Percentiles rank a stretch among this genome's conserved stretches.
Conservation (phyloP, 2,888 invertebrate species). For the Portevinia maculata region DNA sequence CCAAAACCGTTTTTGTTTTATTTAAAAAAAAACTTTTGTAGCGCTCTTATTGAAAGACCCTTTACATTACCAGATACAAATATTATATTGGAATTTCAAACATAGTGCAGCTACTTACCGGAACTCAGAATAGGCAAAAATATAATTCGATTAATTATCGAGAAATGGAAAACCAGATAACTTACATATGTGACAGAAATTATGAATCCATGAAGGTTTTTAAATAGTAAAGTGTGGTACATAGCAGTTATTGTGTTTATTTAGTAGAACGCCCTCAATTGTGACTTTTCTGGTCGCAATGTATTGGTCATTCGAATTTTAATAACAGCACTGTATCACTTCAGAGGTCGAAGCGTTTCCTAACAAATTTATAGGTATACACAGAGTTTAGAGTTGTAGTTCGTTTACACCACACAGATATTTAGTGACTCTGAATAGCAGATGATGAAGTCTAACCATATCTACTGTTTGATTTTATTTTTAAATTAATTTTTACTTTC, state of each 20-base stretch:
- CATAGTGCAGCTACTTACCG: too few species aligned
- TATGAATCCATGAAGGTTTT: constrained; percentile 50
- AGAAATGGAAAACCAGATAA: constrained; percentile 15
- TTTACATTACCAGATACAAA: too few species aligned
- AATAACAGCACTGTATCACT: constrained; percentile 7
- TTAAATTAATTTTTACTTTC: too few species aligned
- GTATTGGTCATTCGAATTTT: constrained; percentile 30
- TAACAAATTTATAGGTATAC: not conserved
- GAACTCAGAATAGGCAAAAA: too few species aligned
- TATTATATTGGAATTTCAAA: too few species aligned
- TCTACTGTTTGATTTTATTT: too few species aligned
- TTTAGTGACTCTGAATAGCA: not conserved
- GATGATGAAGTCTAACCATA: too few species aligned
- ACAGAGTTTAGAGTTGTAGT: constrained; percentile 7
- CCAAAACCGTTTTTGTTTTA: too few species aligned
- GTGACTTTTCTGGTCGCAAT: constrained; percentile 16
- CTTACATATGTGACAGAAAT: constrained; percentile 27
- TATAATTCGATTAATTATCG: not conserved
- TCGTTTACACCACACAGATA: constrained; percentile 6
- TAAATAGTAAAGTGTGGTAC: not conserved
- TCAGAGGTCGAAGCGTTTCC: constrained; percentile 15
- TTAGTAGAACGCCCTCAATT: constrained; percentile 42
- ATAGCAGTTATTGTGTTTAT: constrained; percentile 26
- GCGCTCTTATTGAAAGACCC: too few species aligned
- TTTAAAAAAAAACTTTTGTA: too few species aligned